Evolutionary conservation across 2,888 invertebrate species (phyloP), one percentile per base, ranked within the genome.

Genomic region (Troides helena): DNA sequence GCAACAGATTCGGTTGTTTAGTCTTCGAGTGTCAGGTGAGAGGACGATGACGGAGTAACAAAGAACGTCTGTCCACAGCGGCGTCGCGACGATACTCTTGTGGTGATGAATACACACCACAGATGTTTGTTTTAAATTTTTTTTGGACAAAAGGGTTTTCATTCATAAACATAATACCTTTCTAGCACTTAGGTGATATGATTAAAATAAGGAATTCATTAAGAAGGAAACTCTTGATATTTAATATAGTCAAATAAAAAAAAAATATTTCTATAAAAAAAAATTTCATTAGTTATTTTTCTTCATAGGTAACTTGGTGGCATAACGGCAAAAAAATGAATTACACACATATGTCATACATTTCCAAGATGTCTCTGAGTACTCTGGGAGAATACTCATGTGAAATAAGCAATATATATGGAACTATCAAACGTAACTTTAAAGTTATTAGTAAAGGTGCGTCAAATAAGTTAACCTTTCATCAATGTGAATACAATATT

Each of bases 381-480:
- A 74, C 76, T 39, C 76, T 77, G n/a, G 88, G 88, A 21, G 72
- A 70, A n/a, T 88, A 85, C 64, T 75, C 73, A 1, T 89, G 88
- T 71, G 72, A 80, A 39, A 82, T 84, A 0, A 77, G 71, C 25
- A 89, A 89, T 72, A 65, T 68, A 0, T 81, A 78, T 61, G 88
- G 88, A 30, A 77, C 63, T 53, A 79, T 83, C 14, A 73, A 60
- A 18, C 78, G 86, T 30, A 73, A 75, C 14, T 87, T 84, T 68
- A 75, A 76, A 3, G 75, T 87, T 39, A 65, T 72, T n/a, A 73
- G 78, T 6, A 62, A 50, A 74, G 83, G 86, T 86, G 69, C 70
- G 71, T 65, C 63, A 12, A 23, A 39, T 21, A 43, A n/a, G 17
- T 60, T 60, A 36, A 17, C 36, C 12, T 25, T 30, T 36, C 36